Conservation (phyloP, 2,888 invertebrate species). For the Hydraecia micacea region DNA sequence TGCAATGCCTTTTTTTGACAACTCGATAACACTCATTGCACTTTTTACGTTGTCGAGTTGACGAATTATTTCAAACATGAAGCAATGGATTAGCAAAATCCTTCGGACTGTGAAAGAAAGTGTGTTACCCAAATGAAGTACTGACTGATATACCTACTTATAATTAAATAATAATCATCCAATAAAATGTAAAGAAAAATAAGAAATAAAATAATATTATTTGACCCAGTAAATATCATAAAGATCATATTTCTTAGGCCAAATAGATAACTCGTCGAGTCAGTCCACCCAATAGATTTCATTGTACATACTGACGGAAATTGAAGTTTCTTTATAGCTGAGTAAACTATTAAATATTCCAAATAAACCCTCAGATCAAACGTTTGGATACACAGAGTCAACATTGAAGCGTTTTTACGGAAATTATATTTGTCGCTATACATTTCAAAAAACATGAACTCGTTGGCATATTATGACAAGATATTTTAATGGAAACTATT, state of each 20-base stretch:
- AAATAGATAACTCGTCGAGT: slow-evolving; percentile 3
- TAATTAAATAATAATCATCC: not conserved
- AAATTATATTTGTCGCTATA: slow-evolving; percentile 28
- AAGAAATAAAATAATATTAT: too few relatives aligned
- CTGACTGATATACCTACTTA: not conserved
- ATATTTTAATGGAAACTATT: not conserved
- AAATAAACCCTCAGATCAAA: slow-evolving; percentile 35
- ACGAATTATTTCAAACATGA: too few relatives aligned
- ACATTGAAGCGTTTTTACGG: slow-evolving; percentile 12
- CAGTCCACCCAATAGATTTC: slow-evolving; percentile 20
- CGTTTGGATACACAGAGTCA: slow-evolving; percentile 29
- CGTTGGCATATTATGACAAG: not conserved
- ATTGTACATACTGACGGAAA: slow-evolving; percentile 31
- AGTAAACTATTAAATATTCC: slow-evolving; percentile 43
- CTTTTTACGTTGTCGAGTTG: too few relatives aligned
- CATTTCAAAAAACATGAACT: slow-evolving; percentile 11
- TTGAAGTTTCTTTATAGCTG: slow-evolving; percentile 36
- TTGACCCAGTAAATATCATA: too few relatives aligned
- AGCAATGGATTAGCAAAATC: too few relatives aligned
- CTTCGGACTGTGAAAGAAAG: too few relatives aligned
- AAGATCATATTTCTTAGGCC: not conserved
- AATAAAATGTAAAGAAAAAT: too few relatives aligned
- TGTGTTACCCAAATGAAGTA: too few relatives aligned
- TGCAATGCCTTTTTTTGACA: too few relatives aligned
- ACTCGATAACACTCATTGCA: too few relatives aligned